Evolutionary conservation across 2,888 invertebrate genomes (phyloP), one percentile per base, ranked within the genome.

Genomic region (Hypomecis punctinalis): DNA sequence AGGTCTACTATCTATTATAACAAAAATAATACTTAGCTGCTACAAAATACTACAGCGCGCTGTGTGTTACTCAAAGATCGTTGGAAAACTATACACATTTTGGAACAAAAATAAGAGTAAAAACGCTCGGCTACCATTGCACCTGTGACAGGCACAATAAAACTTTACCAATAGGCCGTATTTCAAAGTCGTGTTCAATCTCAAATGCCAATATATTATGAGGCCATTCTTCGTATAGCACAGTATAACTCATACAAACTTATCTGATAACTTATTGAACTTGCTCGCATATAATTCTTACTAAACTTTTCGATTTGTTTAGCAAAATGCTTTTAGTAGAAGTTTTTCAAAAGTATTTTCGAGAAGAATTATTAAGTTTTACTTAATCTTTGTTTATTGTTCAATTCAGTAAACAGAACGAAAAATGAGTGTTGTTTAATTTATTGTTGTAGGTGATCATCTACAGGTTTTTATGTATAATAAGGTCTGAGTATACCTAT

Each of bases 111-210:
- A 82, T 80, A 77, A 79, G 79, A 81, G 78, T 81, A 83, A 83
- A n/a, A 88, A 82, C 80, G 83, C 76, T 70, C 72, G 75, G 80
- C 78, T 77, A 84, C 84, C 79, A 81, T 85, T 83, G 88, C 88
- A 89, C 87, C 89, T 89, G 88, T 85, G 88, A 90, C 89, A 86
- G 82, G 83, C 78, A 87, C 88, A 90, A 91, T 91, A 91, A 90
- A 92, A 92, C 91, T 92, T 91, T 91, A 85, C 90, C 91, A 91
- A 91, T 91, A 91, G 88, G 86, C 89, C 80, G 88, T 91, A 90
- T 91, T 88, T 92, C 89, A 89, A 85, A 88, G 86, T 88, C 88
- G 79, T 84, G 86, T 90, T 89, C 86, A 86, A 90, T 90, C 88
- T 90, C 88, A 87, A 90, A 91, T 81, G 81, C 84, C 90, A 86